Conservation (phyloP, 2,113 vertebrate genomes). For the Platycercus adscitus region DNA sequence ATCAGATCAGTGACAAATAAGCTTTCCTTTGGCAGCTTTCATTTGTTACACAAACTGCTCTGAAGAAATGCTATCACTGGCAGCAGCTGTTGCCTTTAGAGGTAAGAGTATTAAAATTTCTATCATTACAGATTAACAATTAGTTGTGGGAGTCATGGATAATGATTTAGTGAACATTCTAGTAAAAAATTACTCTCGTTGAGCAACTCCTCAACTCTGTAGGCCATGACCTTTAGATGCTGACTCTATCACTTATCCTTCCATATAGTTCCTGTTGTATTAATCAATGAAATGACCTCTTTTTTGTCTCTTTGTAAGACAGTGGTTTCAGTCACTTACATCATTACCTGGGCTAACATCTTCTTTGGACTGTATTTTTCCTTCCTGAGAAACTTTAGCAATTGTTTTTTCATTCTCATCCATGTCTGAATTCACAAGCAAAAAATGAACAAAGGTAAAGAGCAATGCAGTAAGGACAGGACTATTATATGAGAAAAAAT, state of each 20-base stretch:
- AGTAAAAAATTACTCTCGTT: not conserved
- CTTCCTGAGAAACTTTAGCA: not conserved
- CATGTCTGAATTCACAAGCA: not conserved
- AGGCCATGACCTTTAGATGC: not conserved
- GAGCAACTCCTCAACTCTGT: not conserved
- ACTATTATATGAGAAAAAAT: not conserved
- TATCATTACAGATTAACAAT: not conserved
- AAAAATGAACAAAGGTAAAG: not conserved
- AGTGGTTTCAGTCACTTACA: not conserved
- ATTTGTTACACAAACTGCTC: not conserved
- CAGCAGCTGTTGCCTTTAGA: not conserved
- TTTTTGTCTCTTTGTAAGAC: not conserved
- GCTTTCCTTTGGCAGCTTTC: not conserved
- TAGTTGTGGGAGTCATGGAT: not conserved
- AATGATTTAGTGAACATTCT: not conserved
- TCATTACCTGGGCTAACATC: rapidly evolving
- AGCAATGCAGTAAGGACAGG: not conserved
- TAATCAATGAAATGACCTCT: not conserved
- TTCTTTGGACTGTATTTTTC: not conserved
- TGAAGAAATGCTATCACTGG: not conserved
- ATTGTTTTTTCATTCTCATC: not conserved
- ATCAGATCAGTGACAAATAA: not conserved
- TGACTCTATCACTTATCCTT: not conserved
- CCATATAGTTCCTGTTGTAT: not conserved
- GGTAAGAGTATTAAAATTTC: not conserved